These are phyloP conservation scores for Oreotrochilus melanogaster DNA, from an alignment of 2,113 vertebrate genomes.

Conservation along the genomic window DNA sequence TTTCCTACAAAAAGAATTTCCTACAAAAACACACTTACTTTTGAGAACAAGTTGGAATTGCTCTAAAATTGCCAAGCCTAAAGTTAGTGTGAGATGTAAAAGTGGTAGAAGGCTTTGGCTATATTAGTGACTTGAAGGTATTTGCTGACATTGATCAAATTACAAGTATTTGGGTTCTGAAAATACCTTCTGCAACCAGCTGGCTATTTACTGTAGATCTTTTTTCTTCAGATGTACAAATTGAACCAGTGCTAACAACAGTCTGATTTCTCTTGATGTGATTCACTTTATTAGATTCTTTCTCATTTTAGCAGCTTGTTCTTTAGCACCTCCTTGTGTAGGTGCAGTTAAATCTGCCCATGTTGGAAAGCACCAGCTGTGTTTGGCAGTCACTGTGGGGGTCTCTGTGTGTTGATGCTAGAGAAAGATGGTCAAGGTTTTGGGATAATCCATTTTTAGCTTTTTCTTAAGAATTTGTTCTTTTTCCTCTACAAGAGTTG, in stretches of 20 bases:
- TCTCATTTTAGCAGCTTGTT: background rate
- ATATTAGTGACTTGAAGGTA: background rate
- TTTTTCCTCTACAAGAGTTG: background rate
- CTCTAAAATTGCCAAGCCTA: constrained; percentile 57
- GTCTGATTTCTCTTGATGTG: background rate
- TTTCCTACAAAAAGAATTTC: constrained; percentile 68
- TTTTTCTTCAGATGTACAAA: background rate
- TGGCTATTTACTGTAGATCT: background rate
- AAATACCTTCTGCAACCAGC: background rate
- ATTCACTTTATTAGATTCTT: background rate
- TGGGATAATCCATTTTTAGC: background rate
- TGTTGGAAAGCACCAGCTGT: background rate
- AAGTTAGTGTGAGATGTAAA: constrained; percentile 28
- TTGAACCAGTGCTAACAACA: background rate
- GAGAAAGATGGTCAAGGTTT: background rate
- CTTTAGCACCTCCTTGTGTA: accelerated
- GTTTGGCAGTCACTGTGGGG: too few species aligned
- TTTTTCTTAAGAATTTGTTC: background rate
- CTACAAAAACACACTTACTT: constrained; percentile 44
- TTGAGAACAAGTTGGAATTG: constrained; percentile 64
- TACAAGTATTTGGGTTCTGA: background rate
- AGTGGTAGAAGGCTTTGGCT: constrained; percentile 27
- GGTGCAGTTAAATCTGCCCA: background rate
- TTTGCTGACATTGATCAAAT: background rate
- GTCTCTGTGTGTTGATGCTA: too few species aligned